These are phyloP conservation scores for Myzus persicae DNA, from an alignment of 1,140 invertebrate genomes.

Conservation along the genomic window DNA sequence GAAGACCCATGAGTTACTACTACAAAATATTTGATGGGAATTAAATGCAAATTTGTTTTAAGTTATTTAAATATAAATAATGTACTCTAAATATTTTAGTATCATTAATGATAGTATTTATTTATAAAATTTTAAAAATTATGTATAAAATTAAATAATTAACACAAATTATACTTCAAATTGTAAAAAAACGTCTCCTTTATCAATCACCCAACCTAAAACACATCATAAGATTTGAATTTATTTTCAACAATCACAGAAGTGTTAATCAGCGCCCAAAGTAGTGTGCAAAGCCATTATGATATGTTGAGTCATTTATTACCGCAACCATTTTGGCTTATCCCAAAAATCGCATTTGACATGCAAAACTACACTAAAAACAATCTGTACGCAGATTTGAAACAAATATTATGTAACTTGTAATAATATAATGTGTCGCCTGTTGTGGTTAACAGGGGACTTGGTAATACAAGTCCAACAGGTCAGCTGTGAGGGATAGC, in stretches of 20 bases:
- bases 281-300: slow-evolving; percentile 55
- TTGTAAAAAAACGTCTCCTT: slow-evolving; percentile 28
- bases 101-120: slow-evolving; percentile 40
- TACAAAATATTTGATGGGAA: not conserved
- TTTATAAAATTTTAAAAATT: slow-evolving; percentile 45
- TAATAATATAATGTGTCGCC: slow-evolving; percentile 59
- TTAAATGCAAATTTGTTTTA: not conserved
- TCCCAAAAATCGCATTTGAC: slow-evolving; percentile 55
- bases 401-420: slow-evolving; percentile 55
- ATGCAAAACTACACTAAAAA: slow-evolving; percentile 57
- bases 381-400: slow-evolving; percentile 11
- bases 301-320: slow-evolving; percentile 41
- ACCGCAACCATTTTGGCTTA: slow-evolving; percentile 54
- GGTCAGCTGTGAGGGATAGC: slow-evolving; percentile 59
- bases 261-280: slow-evolving; percentile 54
- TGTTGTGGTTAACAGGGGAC: slow-evolving; percentile 60
- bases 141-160: slow-evolving; percentile 33
- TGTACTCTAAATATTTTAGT: not conserved
- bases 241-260: slow-evolving; percentile 48
- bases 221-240: slow-evolving; percentile 50
- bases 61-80: slow-evolving; percentile 40
- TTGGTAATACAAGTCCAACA: slow-evolving; percentile 59
- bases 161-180: slow-evolving; percentile 36
- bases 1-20: not conserved
- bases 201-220: slow-evolving; percentile 55